Conservation (phyloP, 2,797 vertebrate genomes). For the Remorina albescens region DNA sequence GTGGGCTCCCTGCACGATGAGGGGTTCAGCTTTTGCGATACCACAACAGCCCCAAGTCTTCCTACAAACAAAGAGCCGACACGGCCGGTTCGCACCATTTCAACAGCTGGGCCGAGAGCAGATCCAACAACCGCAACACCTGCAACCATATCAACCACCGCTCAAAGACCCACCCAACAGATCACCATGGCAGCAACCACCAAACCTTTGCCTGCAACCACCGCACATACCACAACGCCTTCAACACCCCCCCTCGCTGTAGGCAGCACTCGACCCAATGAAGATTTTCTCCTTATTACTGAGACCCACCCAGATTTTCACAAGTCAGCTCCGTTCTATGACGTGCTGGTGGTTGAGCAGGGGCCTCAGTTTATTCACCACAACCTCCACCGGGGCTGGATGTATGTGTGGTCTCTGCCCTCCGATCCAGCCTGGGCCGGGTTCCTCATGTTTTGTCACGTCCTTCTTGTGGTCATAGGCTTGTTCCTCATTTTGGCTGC, state of each 20-base stretch:
- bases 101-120: neutral
- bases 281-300: neutral
- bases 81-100: neutral
- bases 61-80: neutral
- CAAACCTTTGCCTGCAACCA: neutral
- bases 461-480: conserved; percentile 72
- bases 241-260: neutral
- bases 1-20: conserved; percentile 65
- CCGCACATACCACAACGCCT: neutral
- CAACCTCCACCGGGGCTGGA: conserved; percentile 71
- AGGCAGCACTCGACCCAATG: neutral
- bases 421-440: conserved; percentile 43
- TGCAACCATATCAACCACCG: neutral
- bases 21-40: conserved; percentile 62
- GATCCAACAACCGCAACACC: neutral
- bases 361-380: conserved; percentile 81
- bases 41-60: neutral
- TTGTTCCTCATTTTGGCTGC: conserved; percentile 68
- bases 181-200: neutral
- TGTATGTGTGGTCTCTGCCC: conserved; percentile 83
- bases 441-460: conserved; percentile 72
- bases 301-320: neutral
- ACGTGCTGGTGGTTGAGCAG: conserved; percentile 72
- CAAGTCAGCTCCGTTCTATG: conserved; percentile 47
- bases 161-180: neutral